Base-by-base conservation (phyloP, 2,797 vertebrate species). In the Octomys mimax region DNA sequence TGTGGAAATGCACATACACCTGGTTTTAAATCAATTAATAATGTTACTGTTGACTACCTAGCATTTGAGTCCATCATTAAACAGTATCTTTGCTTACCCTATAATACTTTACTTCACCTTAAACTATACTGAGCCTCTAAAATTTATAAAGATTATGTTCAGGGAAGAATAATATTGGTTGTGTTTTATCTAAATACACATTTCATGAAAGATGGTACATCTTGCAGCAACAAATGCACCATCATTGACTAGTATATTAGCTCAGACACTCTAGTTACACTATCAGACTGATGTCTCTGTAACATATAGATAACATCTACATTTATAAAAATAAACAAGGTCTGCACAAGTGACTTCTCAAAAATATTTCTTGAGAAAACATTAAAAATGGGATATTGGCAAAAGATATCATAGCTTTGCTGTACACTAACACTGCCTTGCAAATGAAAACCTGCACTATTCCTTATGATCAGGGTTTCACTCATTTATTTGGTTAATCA, bases 401-500 rank as follows among this genome's bases (percentile, higher is more conserved):
- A 98, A 92, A 96, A 98, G 95, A 89, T 97, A 97, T 95, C 98
- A 97, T 96, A 98, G 97, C 94, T 75, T 95, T 97, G 91, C 95
- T 95, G 96, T 95, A 96, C 26, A 97, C 96, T 92, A 97, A 95
- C 96, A 98, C 16, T 78, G 96, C 96, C 97, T 98, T 98, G 96
- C 98, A 98, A 97, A 96, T 96, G 95, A 95, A 98, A 98, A 96
- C 87, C 96, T 98, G 97, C 96, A 97, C 19, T n/a, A 87, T 97
- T 98, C 98, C 97, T 98, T 98, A 98, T 97, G 98, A 99, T 98
- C 98, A 98, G 97, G 98, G 97, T 95, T 98, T 98, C 96, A 98
- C 98, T 93, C 98, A 97, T 98, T 98, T 98, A 99, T 98, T 98
- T 98, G 98, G 97, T 97, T 99, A 98, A 98, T 99, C 98, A 98